Base-by-base conservation (phyloP, 2,888 invertebrate genomes). In the Melanargia galathea region DNA sequence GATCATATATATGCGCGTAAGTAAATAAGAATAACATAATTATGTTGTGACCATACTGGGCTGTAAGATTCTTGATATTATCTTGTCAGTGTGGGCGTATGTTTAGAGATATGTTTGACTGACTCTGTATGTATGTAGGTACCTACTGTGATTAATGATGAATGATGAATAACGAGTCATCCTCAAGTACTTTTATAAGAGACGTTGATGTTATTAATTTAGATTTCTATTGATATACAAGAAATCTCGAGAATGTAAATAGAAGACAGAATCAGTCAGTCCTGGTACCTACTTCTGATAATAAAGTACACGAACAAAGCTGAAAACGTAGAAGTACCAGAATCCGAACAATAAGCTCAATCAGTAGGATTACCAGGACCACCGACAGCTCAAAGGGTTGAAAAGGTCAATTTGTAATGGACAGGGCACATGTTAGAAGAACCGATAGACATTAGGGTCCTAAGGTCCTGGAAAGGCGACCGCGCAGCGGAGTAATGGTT, bases 191-290 rank as follows among this genome's bases (percentile, higher is more conserved):
- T 62, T 56, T 57, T 26, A 26, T 49, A 40, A 49, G 7, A 30
- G 54, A 51, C 35, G 54, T 38, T 62, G 62, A 57, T 56, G 61
- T 62, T 55, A 62, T 56, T 56, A 20, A 46, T 57, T 49, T 43
- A 26, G 10, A 26, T 60, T 35, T 35, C 16, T 38, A 54, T 22
- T 33, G 11, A 48, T n/a, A 48, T 40, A 8, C 40, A 16, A 40
- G 16, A 40, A 38, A 40, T 40, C 40, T 40, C 16, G 16, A 16
- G 40, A 40, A 7, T 16, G 1, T 40, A n/a, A n/a, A 5, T 16
- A 7, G 5, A 38, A 1, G 38, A 33, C 33, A 33, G 10, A 33
- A 10, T 1, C 11, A 1, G 8, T 33, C 8, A 2, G 10, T 3
- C 33, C 33, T 33, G 1, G 8, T 33, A 33, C 33, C 33, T 33